phyloP scores from a whole-genome alignment of 2,888 invertebrate species.

The Dryobota labecula region DNA sequence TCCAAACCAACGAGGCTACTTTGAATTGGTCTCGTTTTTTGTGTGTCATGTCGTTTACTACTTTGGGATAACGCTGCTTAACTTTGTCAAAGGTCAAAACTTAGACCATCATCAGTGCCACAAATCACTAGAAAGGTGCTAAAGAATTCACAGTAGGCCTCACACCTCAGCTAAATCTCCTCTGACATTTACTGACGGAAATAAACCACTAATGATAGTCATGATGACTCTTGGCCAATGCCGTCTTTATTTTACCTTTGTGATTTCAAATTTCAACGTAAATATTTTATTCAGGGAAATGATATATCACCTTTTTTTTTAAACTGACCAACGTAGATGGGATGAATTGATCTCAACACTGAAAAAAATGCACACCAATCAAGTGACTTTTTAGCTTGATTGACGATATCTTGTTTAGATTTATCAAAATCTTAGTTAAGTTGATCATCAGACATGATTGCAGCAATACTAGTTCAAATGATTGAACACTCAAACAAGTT shows the following conservation, averaged over 20 bases:
- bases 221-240: background rate
- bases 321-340: too few species aligned
- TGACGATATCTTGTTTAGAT: too few species aligned
- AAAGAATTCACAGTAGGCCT: background rate
- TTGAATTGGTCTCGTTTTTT: too few species aligned
- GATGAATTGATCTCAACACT: too few species aligned
- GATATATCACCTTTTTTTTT: background rate
- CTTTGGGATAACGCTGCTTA: background rate
- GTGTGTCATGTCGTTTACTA: background rate
- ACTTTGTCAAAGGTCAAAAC: background rate
- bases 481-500: too few species aligned
- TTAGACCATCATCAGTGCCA: background rate
- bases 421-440: too few species aligned
- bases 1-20: too few species aligned
- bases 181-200: conserved; percentile 28
- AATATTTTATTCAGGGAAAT: too few species aligned
- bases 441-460: too few species aligned
- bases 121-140: background rate
- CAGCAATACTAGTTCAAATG: too few species aligned
- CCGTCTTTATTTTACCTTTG: background rate
- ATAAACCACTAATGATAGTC: conserved; percentile 2
- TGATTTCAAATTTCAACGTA: background rate
- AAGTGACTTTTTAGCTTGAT: too few species aligned
- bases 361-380: too few species aligned
- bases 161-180: background rate